These are phyloP conservation scores for Erpetoichthys calabaricus DNA, from an alignment of 2,797 vertebrate genomes.

Conservation along the genomic window DNA sequence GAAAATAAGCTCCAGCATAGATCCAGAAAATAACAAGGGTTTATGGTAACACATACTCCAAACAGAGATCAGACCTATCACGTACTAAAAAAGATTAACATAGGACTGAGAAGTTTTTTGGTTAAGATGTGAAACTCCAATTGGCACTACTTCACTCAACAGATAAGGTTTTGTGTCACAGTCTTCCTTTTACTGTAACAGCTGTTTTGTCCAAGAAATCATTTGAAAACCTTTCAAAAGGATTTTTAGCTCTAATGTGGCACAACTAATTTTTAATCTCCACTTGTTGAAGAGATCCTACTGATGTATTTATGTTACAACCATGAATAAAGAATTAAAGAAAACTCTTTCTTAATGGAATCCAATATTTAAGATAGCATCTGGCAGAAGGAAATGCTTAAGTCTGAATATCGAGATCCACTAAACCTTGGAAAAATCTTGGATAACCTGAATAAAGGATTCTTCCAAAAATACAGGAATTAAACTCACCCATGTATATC, in stretches of 20 bases:
- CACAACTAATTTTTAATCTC: conserved; percentile 1
- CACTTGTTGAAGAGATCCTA: neutral
- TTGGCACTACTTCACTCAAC: neutral
- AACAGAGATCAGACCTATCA: neutral
- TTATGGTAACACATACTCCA: neutral
- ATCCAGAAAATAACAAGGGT: conserved; percentile 1
- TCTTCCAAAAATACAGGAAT: too few species aligned
- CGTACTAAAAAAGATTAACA: too few species aligned
- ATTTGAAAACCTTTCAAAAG: neutral
- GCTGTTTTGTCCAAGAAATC: conserved; percentile 1
- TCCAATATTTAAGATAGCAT: neutral
- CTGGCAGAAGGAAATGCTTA: too few species aligned
- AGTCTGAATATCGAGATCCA: too few species aligned
- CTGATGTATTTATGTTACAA: neutral
- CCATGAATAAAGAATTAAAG: neutral
- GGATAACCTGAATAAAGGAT: too few species aligned
- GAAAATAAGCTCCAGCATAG: neutral
- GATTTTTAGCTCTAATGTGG: neutral
- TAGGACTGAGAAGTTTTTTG: too few species aligned
- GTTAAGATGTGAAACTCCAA: neutral
- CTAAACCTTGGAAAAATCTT: too few species aligned
- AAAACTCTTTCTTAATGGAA: neutral
- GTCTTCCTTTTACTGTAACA: neutral
- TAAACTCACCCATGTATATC: too few species aligned
- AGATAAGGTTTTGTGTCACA: neutral